These are phyloP conservation scores for Notodonta dromedarius DNA, from an alignment of 2,888 invertebrate species.

Conservation along the genomic window DNA sequence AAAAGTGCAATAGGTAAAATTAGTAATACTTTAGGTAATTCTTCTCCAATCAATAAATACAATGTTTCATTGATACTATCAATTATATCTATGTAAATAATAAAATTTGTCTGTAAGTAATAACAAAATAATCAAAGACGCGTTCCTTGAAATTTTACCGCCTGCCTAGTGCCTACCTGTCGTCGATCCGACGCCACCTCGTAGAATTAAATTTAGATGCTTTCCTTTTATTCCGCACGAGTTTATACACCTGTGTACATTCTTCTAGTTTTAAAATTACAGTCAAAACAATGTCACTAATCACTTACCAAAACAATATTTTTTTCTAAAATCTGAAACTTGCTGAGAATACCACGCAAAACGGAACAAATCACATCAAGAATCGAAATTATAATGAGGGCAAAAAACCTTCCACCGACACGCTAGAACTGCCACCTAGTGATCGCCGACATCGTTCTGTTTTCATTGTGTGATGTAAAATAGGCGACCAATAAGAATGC, in stretches of 20 bases:
- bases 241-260: constrained; percentile 1
- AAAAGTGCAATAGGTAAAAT: too few species aligned
- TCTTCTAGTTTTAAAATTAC: constrained; percentile 12
- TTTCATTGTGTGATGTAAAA: constrained; percentile 40
- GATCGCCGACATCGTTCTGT: constrained; percentile 64
- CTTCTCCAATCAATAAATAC: too few species aligned
- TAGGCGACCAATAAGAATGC: constrained; percentile 38
- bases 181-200: constrained; percentile 1
- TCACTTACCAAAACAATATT: constrained; percentile 72
- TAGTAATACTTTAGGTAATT: too few species aligned
- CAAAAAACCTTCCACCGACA: constrained; percentile 76
- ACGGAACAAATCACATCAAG: constrained; percentile 72
- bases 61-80: too few species aligned
- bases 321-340: constrained; percentile 63
- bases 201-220: constrained; percentile 39
- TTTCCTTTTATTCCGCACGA: constrained; percentile 16
- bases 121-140: neutral
- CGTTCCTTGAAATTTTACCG: neutral
- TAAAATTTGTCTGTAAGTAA: too few species aligned
- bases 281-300: constrained; percentile 61
- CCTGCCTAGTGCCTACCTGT: neutral
- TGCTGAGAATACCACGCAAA: constrained; percentile 65
- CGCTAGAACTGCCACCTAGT: constrained; percentile 52
- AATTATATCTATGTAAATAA: too few species aligned
- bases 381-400: constrained; percentile 70